Evolutionary conservation across 2,888 invertebrate genomes (phyloP).

Genomic region (Ichneumon xanthorius): DNA sequence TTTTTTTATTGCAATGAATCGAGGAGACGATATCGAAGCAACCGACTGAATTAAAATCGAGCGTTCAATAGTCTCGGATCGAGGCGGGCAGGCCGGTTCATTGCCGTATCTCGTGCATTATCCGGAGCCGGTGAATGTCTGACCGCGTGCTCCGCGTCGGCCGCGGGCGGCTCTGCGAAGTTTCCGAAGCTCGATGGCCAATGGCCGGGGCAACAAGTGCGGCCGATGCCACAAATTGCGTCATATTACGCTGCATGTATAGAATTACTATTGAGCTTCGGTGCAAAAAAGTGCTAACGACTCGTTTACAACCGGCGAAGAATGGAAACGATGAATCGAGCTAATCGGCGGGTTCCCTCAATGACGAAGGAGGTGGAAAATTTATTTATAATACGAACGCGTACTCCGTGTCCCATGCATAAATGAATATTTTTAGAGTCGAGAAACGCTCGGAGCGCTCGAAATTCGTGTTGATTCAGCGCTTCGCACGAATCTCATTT

Average conservation of each 20-base stretch:
- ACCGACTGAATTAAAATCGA: neutral
- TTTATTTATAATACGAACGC: neutral
- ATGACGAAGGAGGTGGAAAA: neutral
- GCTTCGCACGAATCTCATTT: slow-evolving; percentile 50
- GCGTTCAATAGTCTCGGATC: neutral
- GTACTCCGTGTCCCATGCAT: neutral
- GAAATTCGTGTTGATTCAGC: neutral
- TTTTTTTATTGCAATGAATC: neutral
- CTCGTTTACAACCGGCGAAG: neutral
- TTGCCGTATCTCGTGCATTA: slow-evolving; percentile 20
- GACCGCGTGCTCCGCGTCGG: slow-evolving; percentile 1
- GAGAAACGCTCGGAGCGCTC: neutral
- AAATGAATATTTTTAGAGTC: neutral
- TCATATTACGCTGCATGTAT: slow-evolving; percentile 44
- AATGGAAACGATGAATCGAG: slow-evolving; percentile 40
- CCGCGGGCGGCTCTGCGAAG: neutral
- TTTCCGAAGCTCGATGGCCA: slow-evolving; percentile 17
- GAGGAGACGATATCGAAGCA: neutral
- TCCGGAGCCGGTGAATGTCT: slow-evolving; percentile 30
- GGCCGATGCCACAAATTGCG: slow-evolving; percentile 42
- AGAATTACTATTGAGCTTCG: slow-evolving; percentile 34
- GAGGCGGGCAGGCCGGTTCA: neutral
- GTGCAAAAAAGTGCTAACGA: slow-evolving; percentile 11
- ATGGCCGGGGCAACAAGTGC: slow-evolving; percentile 4
- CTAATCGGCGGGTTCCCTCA: neutral